Conservation (phyloP, 2,888 invertebrate genomes). For the Trichogramma dendrolimi region DNA sequence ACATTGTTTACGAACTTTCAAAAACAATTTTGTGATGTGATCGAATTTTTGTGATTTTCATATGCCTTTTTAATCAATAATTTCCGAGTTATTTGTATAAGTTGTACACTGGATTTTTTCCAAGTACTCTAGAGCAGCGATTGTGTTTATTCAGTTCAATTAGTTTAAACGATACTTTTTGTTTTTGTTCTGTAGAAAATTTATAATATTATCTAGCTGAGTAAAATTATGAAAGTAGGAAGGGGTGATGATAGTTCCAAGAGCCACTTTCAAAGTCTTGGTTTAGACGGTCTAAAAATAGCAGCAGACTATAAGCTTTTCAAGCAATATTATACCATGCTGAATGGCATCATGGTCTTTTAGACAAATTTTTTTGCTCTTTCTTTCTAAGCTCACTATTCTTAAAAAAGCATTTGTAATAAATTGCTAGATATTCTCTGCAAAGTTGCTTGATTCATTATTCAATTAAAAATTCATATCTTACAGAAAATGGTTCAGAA, state of each 20-base stretch:
- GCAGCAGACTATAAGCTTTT: slow-evolving; percentile 46
- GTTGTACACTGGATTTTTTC: no score
- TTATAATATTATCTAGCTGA: no score
- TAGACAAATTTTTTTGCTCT: slow-evolving; percentile 41
- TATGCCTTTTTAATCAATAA: no score
- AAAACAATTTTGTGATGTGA: no score
- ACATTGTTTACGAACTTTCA: no score
- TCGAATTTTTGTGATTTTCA: no score
- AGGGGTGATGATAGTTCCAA: slow-evolving; percentile 36
- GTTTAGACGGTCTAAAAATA: slow-evolving; percentile 52
- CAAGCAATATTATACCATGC: slow-evolving; percentile 43
- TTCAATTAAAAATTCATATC: slow-evolving; percentile 7
- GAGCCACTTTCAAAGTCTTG: slow-evolving; percentile 52
- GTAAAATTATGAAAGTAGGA: slow-evolving; percentile 14
- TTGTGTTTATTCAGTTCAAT: no score
- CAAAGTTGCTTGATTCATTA: slow-evolving; percentile 1
- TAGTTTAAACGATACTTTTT: no score
- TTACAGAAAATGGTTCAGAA: slow-evolving; percentile 31
- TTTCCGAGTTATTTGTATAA: no score
- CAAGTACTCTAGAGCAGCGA: no score
- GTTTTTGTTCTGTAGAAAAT: no score
- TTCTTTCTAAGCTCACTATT: slow-evolving; percentile 11
- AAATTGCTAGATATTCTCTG: background rate
- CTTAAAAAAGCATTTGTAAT: no score
- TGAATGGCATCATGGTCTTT: slow-evolving; percentile 43